Evolutionary conservation across 2,113 vertebrate genomes (phyloP), one percentile per base, ranked within the genome.

Genomic region (Marcusenius ussheri): DNA sequence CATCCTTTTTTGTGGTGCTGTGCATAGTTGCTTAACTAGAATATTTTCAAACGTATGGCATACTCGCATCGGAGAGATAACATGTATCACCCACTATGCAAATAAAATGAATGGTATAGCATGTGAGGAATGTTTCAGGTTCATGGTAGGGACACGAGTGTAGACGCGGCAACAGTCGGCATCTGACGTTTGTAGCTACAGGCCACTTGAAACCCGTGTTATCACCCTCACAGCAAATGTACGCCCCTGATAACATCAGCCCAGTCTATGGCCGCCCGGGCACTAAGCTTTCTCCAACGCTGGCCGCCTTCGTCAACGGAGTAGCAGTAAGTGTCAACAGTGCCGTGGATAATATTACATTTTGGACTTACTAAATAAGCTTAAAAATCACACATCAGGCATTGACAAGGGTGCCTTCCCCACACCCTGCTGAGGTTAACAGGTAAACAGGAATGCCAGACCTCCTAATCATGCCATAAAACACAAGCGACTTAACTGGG

Each of bases 261-360:
- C 96, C 95, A 1, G 96, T 98, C 27, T 97, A 97, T 2, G 97
- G 97, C 46, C 96, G 94, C 91, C 92, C 90, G 0, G 96, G 93
- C 0, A 66, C 93, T 58, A 97, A 93, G 90, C 95, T 98, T 7
- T 97, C 97, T 15, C 97, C 97, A 0, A 96, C 95, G 0, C 93
- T 98, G 91, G 96, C 97, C 0, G 96, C 97, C 0, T 97, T 97
- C 70, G 95, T 96, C 92, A 98, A 98, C 0, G 97, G 97, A n/a
- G 96, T 98, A 50, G 97, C 97, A 58, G 97, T 98, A 93, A 97
- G 97, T 91, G 10, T 5, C n/a, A 89, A 83, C 21, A 89, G 39
- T 46, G 19, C 15, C 15, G 10, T 49, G 42, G 15, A 85, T 13
- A 13, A 85, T 80, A 80, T 42, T 19, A 49, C 24, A 47, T 85